These are phyloP conservation scores for Aselliscus stoliczkanus DNA, from an alignment of 2,797 vertebrate species.

Conservation along the genomic window DNA sequence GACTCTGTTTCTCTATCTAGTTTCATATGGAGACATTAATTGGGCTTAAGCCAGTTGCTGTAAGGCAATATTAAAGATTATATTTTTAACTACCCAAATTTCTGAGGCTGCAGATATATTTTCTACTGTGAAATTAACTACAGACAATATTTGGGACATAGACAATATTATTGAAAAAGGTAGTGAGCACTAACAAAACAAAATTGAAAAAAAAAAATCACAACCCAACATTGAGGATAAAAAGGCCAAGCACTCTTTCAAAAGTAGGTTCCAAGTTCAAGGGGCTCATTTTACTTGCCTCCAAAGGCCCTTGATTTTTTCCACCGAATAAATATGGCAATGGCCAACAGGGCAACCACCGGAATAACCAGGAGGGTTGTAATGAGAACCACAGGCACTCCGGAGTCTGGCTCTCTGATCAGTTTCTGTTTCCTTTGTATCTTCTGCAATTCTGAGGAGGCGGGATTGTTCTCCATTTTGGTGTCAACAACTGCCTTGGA, in stretches of 20 bases:
- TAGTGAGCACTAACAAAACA: slow-evolving; percentile 18
- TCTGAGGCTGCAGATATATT: slow-evolving; percentile 24
- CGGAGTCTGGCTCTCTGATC: slow-evolving; percentile 75
- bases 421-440: slow-evolving; percentile 81
- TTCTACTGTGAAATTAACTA: slow-evolving; percentile 19
- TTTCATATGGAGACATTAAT: background rate
- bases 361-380: slow-evolving; percentile 92
- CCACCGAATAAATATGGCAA: slow-evolving; percentile 91
- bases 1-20: background rate
- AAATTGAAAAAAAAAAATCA: slow-evolving; percentile 42
- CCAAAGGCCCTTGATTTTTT: slow-evolving; percentile 88
- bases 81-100: background rate
- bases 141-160: slow-evolving; percentile 35
- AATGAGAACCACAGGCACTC: slow-evolving; percentile 89
- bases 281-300: slow-evolving; percentile 79
- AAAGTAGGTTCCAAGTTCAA: slow-evolving; percentile 60
- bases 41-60: background rate
- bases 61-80: background rate
- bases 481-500: slow-evolving; percentile 87
- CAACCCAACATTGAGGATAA: slow-evolving; percentile 20
- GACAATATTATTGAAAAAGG: slow-evolving; percentile 28
- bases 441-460: slow-evolving; percentile 78
- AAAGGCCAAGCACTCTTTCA: slow-evolving; percentile 49
- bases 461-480: slow-evolving; percentile 83
- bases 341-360: slow-evolving; percentile 86